Base-by-base conservation (phyloP, 2,113 vertebrate genomes). In the Mellivora capensis region DNA sequence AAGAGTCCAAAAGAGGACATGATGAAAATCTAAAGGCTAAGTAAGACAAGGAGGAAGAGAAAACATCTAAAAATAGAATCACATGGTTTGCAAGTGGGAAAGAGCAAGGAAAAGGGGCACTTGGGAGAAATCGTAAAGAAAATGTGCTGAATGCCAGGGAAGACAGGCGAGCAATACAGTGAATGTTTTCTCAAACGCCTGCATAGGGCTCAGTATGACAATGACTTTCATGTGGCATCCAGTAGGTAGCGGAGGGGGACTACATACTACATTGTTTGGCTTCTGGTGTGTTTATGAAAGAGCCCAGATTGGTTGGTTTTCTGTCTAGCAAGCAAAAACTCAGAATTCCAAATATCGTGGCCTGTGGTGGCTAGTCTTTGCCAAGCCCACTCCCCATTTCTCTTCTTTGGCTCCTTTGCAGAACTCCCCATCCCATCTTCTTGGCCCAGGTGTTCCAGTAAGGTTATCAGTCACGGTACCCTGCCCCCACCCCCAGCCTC, bases 1-100 rank as follows among this genome's bases (percentile, higher is more conserved):
- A 69, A 86, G 97, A 86, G 64, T 62, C 23, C 79, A 74, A 96
- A 93, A 69, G 39, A 91, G 84, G 52, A 93, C 91, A 44, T 76
- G 62, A 8, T 81, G 25, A 87, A 74, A 89, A 95, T 82, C 76
- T 74, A 86, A 79, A 81, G 84, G 64, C 39, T 69, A 81, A 82
- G 31, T 42, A 82, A 91, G 37, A 96, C 84, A 52, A 95, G 61
- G 71, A 83, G 42, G 88, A 57, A 85, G 67, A 93, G 49, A 96
- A 84, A 93, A n/a, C 76, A 87, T 39, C 92, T 81, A 15, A 79
- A 91, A 96, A 74, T 44, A 82, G 82, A 92, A 67, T 76, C 86
- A 77, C 57, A 59, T 88, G 87, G 94, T 64, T 80, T 94, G 25
- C 47, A 85, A 89, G 20, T 77, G 64, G 49, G 12, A 88, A 42